These are phyloP conservation scores for Phortica variegata DNA, from an alignment of 1,140 invertebrate species.

Conservation along the genomic window DNA sequence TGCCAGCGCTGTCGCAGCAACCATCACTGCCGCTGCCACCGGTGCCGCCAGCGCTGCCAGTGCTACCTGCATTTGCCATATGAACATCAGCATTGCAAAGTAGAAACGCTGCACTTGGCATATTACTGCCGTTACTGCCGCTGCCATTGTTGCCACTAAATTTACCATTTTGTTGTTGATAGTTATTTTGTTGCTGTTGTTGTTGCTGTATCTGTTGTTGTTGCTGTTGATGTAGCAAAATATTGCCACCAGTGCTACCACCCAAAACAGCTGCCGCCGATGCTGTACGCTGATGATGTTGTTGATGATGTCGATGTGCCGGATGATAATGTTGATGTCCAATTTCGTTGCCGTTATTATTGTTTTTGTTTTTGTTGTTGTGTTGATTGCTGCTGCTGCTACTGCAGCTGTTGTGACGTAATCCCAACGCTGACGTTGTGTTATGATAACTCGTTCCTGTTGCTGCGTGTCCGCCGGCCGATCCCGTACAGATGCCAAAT, in stretches of 20 bases:
- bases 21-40: conserved; percentile 36
- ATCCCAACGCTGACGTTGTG: conserved; percentile 41
- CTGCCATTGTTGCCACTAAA: conserved; percentile 7
- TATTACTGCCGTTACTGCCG: conserved; percentile 2
- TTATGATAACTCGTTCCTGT: conserved; percentile 13
- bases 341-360: conserved; percentile 32
- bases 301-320: conserved; percentile 20
- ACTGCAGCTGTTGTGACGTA: conserved; percentile 44
- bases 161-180: conserved; percentile 25
- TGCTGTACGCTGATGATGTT: conserved; percentile 23
- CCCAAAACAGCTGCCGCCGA: too few species aligned
- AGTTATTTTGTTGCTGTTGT: conserved; percentile 20
- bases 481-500: conserved; percentile 50
- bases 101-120: conserved; percentile 18
- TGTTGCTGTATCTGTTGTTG: conserved; percentile 16
- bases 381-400: conserved; percentile 47
- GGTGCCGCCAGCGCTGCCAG: conserved; percentile 21
- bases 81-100: conserved; percentile 41
- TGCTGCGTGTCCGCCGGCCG: conserved; percentile 18
- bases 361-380: conserved; percentile 1
- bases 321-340: conserved; percentile 37
- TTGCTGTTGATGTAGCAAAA: conserved; percentile 9
- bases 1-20: conserved; percentile 29
- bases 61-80: conserved; percentile 21
- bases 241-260: conserved; percentile 1